Evolutionary conservation across 1,140 invertebrate genomes (phyloP).

Genomic region (Dendrolimus punctatus): DNA sequence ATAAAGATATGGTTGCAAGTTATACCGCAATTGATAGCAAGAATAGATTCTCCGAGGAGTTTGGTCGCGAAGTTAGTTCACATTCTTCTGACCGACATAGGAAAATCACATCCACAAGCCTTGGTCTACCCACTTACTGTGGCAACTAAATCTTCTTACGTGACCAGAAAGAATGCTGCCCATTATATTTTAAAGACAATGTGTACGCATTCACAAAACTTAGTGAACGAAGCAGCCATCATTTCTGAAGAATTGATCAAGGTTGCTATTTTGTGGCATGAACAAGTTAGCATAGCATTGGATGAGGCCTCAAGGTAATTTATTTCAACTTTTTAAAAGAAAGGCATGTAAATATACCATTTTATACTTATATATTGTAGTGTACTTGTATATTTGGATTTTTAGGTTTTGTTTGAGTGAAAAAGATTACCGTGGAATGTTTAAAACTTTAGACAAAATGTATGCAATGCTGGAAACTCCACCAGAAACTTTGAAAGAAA

Average conservation of each 20-base stretch:
- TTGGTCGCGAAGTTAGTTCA: conserved; percentile 93
- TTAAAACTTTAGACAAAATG: conserved; percentile 95
- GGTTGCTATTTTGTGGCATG: conserved; percentile 99
- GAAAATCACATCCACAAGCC: conserved; percentile 91
- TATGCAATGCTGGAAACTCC: conserved; percentile 95
- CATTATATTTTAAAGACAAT: conserved; percentile 96
- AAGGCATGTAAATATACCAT: neutral
- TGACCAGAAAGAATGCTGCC: conserved; percentile 88
- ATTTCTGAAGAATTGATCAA: conserved; percentile 97
- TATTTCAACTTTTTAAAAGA: neutral
- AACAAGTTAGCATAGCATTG: conserved; percentile 98
- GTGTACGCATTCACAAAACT: conserved; percentile 91
- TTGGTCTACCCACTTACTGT: conserved; percentile 98
- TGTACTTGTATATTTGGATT: conserved; percentile 1
- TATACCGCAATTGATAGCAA: conserved; percentile 97
- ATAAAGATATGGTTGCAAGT: conserved; percentile 99
- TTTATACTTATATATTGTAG: neutral
- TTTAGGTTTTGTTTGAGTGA: conserved; percentile 94
- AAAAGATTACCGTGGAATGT: conserved; percentile 95
- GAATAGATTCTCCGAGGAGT: conserved; percentile 94
- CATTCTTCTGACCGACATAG: conserved; percentile 94
- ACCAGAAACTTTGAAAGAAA: conserved; percentile 97
- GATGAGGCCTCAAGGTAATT: conserved; percentile 92
- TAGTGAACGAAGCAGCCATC: conserved; percentile 96
- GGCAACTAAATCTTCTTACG: conserved; percentile 94